A percentile compares a stretch with the other conserved stretches of the same genome.
Conservation (phyloP, 1,140 invertebrate genomes). For the Neelides sp. region DNA sequence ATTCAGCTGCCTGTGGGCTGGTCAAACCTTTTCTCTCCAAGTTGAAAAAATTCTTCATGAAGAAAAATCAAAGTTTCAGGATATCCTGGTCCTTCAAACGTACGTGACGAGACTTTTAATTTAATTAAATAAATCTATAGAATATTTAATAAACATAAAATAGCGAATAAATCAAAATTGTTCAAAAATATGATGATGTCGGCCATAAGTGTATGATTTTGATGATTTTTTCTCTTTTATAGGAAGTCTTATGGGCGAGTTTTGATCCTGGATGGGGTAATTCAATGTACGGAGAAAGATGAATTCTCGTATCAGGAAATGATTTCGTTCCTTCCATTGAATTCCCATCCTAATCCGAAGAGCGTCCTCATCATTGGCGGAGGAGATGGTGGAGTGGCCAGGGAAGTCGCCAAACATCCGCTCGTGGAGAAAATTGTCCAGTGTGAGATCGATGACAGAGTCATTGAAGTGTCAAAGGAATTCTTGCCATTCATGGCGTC, state of each 20-base stretch:
- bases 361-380: conserved; percentile 79
- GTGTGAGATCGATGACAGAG: conserved; percentile 88
- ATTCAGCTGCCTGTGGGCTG: conserved; percentile 77
- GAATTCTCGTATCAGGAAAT: conserved; percentile 98
- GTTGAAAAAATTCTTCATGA: conserved; percentile 68
- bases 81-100: conserved; percentile 81
- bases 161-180: background rate
- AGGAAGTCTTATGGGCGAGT: conserved; percentile 78
- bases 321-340: conserved; percentile 87
- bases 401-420: conserved; percentile 90
- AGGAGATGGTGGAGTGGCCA: conserved; percentile 89
- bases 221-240: conserved; percentile 19
- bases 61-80: conserved; percentile 76
- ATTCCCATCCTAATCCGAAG: conserved; percentile 77
- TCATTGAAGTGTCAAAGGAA: conserved; percentile 82
- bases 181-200: conserved; percentile 9
- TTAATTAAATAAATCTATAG: conserved; percentile 1
- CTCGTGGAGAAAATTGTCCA: conserved; percentile 70
- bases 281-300: conserved; percentile 91
- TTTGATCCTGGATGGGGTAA: conserved; percentile 86
- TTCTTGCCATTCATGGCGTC: conserved; percentile 80
- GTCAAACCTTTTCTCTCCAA: conserved; percentile 76
- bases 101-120: conserved; percentile 40
- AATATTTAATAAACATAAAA: conserved; percentile 12
- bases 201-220: background rate